Conservation (phyloP, 2,797 vertebrate genomes). For the Etheostoma nigrum region DNA sequence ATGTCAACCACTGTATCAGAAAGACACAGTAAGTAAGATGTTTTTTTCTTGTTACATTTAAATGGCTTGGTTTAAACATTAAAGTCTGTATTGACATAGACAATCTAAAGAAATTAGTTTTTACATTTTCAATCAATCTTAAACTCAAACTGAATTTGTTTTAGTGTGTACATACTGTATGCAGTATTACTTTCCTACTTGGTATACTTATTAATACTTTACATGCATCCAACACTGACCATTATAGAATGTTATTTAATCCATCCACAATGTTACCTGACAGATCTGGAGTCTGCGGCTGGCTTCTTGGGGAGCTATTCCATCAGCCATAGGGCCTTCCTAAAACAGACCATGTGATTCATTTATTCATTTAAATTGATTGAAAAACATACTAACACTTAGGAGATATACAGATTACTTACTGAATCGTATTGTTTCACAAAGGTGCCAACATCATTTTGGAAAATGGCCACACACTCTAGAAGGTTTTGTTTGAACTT, state of each 20-base stretch:
- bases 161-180: background rate
- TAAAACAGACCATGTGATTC: slow-evolving; percentile 58
- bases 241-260: background rate
- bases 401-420: slow-evolving; percentile 55
- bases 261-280: slow-evolving; percentile 78
- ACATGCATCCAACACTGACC: background rate
- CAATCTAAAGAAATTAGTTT: background rate
- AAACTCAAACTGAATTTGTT: background rate
- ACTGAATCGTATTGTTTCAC: slow-evolving; percentile 83
- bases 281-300: slow-evolving; percentile 85
- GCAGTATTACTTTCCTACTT: background rate
- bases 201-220: background rate
- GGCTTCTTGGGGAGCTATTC: slow-evolving; percentile 86
- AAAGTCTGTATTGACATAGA: background rate
- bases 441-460: slow-evolving; percentile 80
- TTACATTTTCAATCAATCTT: background rate
- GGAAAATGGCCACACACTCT: slow-evolving; percentile 82
- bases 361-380: background rate
- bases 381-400: background rate
- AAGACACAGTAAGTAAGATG: background rate
- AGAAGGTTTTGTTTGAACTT: slow-evolving; percentile 85
- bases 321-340: slow-evolving; percentile 89
- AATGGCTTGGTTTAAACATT: background rate
- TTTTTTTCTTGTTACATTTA: background rate
- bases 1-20: background rate